phyloP scores from a whole-genome alignment of 2,797 vertebrate genomes.

The Pseudochirops corinnae region DNA sequence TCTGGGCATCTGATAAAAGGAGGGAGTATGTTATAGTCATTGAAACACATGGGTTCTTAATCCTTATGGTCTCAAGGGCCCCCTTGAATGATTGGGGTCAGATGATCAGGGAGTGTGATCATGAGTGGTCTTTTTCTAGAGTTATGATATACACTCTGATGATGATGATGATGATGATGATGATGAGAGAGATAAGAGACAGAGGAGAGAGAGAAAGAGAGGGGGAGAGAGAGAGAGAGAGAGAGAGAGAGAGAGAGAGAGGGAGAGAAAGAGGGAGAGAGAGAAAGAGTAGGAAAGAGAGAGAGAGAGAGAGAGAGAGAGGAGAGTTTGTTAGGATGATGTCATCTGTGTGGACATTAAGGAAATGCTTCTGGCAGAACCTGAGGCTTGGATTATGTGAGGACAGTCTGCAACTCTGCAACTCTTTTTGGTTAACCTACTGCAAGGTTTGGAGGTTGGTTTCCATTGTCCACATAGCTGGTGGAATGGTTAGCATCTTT shows the following conservation, averaged over 20 bases:
- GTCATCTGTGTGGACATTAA: neutral
- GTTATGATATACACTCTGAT: neutral
- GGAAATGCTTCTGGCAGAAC: neutral
- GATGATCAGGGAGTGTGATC: neutral
- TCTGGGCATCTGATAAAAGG: neutral
- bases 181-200: no score
- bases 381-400: neutral
- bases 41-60: neutral
- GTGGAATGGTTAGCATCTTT: neutral
- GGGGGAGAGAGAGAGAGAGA: neutral
- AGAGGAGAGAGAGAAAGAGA: no score
- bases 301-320: no score
- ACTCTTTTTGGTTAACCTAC: neutral
- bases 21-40: neutral
- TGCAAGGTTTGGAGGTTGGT: neutral
- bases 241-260: neutral
- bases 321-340: neutral
- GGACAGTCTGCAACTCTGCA: neutral
- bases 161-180: no score
- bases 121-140: neutral
- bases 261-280: no score
- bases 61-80: neutral
- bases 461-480: neutral
- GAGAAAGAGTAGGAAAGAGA: no score
- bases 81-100: neutral